Conservation (phyloP, 2,113 vertebrate genomes). For the Eidolon helvum region DNA sequence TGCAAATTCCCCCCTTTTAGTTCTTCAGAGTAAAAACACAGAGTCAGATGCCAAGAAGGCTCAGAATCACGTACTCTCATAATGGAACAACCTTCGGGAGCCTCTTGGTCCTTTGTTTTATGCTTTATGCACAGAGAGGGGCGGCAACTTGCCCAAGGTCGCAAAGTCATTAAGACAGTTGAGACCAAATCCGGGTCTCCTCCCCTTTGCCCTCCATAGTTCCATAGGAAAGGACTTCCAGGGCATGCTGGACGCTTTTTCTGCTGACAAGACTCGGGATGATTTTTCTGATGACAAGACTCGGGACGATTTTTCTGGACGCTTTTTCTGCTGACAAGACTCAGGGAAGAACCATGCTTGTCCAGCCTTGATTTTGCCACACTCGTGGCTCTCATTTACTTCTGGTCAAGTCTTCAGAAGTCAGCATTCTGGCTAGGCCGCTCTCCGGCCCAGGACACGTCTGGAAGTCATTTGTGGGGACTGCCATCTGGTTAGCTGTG, state of each 20-base stretch:
- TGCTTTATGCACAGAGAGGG: not conserved
- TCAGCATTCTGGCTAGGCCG: not conserved
- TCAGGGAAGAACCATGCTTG: not conserved
- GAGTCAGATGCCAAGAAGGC: not conserved
- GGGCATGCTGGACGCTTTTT: not conserved
- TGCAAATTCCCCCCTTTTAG: too few relatives aligned
- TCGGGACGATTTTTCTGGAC: not conserved
- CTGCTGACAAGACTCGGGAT: not conserved
- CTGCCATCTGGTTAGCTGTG: not conserved
- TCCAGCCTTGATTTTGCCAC: not conserved
- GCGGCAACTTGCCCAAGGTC: not conserved
- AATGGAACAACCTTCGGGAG: rapidly evolving
- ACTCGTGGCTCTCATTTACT: not conserved
- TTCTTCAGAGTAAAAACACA: not conserved
- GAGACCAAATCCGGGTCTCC: not conserved
- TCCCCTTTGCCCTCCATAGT: not conserved
- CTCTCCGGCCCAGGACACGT: not conserved
- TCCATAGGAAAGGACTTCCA: not conserved
- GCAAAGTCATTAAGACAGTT: not conserved
- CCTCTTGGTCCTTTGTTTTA: not conserved
- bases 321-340: not conserved
- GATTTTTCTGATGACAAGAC: not conserved
- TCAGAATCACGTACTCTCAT: not conserved
- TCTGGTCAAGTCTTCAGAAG: not conserved
- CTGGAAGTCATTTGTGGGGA: not conserved